Evolutionary conservation across 1,140 invertebrate genomes (phyloP).

Genomic region (Drosophila mayri): DNA sequence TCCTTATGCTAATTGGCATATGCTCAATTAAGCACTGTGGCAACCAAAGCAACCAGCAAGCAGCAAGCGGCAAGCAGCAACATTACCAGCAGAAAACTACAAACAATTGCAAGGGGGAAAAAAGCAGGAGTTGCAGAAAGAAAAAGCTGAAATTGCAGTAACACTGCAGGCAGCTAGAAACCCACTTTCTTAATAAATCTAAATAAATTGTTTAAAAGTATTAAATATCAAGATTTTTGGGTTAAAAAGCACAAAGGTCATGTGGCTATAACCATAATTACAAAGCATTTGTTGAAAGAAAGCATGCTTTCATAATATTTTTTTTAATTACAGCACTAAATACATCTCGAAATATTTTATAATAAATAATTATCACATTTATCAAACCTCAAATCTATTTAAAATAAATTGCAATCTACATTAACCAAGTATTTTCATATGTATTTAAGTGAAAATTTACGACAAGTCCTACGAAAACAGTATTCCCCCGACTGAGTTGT

Average conservation of each 20-base stretch:
- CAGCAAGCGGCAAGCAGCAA: neutral
- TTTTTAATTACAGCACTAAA: too few relatives aligned
- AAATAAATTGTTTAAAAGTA: neutral
- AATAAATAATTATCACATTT: neutral
- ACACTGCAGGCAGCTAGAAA: neutral
- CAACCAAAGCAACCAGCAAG: constrained; percentile 61
- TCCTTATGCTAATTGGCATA: constrained; percentile 78
- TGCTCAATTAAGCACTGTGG: constrained; percentile 74
- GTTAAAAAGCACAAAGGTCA: neutral
- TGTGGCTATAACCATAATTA: neutral
- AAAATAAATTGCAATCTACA: neutral
- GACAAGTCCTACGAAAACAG: neutral
- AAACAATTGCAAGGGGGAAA: constrained; percentile 8
- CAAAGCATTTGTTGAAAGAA: neutral
- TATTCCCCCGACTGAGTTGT: neutral
- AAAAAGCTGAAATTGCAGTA: neutral
- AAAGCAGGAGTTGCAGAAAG: neutral
- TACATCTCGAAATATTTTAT: too few relatives aligned
- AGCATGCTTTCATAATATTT: neutral
- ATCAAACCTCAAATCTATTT: accelerated
- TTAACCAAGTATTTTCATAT: neutral
- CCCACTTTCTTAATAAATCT: neutral
- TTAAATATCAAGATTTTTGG: neutral
- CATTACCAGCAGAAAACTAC: constrained; percentile 16
- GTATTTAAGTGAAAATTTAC: neutral